Evolutionary conservation across 1,140 invertebrate species (phyloP).

Genomic region (Heliconius hermathena): DNA sequence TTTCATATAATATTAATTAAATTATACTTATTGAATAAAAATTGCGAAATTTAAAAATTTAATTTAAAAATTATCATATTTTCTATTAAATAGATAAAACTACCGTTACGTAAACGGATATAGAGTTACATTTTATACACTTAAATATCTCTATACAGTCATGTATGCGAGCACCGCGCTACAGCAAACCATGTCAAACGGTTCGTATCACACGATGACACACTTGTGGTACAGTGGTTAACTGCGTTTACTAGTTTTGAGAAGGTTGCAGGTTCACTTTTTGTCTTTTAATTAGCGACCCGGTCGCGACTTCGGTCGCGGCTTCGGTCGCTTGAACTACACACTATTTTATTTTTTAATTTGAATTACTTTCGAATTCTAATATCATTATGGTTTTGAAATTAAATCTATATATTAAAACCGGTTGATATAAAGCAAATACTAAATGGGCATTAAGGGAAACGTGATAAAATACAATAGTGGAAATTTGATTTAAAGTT

Average conservation of each 20-base stretch:
- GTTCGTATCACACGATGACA: constrained; percentile 1
- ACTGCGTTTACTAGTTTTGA: neutral
- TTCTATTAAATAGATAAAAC: constrained; percentile 5
- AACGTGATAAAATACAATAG: too few relatives aligned
- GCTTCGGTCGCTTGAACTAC: too few relatives aligned
- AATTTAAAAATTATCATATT: neutral
- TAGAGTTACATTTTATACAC: neutral
- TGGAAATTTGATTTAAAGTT: too few relatives aligned
- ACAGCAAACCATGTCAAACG: neutral
- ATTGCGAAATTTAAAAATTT: neutral
- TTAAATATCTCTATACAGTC: neutral
- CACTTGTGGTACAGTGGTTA: neutral
- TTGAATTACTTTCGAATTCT: too few relatives aligned
- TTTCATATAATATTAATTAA: neutral
- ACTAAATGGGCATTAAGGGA: too few relatives aligned
- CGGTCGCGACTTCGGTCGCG: too few relatives aligned
- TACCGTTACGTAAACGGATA: neutral
- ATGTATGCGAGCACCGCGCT: neutral
- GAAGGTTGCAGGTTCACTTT: neutral
- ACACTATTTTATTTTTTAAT: too few relatives aligned
- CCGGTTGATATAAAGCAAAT: too few relatives aligned
- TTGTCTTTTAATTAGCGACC: neutral
- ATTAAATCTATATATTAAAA: too few relatives aligned
- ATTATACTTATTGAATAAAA: neutral
- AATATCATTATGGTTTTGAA: too few relatives aligned